Conservation (phyloP, 2,888 invertebrate genomes). For the Rhingia campestris region DNA sequence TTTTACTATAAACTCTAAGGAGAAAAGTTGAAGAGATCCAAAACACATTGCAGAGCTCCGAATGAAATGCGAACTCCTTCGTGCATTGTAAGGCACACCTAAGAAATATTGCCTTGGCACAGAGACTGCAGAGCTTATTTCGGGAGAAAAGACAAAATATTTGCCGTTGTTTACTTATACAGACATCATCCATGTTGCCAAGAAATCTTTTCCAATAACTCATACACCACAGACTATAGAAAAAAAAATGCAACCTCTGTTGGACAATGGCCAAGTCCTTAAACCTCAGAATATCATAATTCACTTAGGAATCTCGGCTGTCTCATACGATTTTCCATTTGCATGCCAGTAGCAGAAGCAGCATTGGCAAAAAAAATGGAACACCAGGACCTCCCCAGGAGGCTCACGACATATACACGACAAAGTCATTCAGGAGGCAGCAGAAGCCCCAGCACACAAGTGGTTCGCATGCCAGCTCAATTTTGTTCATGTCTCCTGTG, state of each 20-base stretch:
- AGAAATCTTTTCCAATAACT: conserved; percentile 29
- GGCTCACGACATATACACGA: background rate
- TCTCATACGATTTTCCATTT: conserved; percentile 65
- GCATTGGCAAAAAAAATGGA: conserved; percentile 15
- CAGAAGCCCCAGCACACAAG: conserved; percentile 30
- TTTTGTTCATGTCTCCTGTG: conserved; percentile 27
- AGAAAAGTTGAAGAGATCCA: too few relatives aligned
- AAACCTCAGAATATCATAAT: conserved; percentile 60
- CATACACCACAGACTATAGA: conserved; percentile 1
- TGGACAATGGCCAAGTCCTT: conserved; percentile 55
- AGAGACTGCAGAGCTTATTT: background rate
- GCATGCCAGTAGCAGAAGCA: conserved; percentile 37
- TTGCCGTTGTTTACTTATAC: conserved; percentile 26
- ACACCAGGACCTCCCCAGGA: background rate
- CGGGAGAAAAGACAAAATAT: background rate
- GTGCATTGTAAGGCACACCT: too few relatives aligned
- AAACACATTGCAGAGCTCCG: too few relatives aligned
- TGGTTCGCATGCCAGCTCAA: conserved; percentile 34
- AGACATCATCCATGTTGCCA: conserved; percentile 35
- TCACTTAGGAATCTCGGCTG: conserved; percentile 57
- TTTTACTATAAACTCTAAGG: too few relatives aligned
- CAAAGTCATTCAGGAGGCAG: conserved; percentile 10
- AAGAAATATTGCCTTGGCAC: too few relatives aligned
- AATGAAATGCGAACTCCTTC: too few relatives aligned
- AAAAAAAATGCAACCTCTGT: background rate